Percentiles rank a stretch among this genome's conserved stretches.
These are phyloP conservation scores for Lasioglossum pauxillum DNA, from an alignment of 2,888 invertebrate species.

Conservation along the genomic window DNA sequence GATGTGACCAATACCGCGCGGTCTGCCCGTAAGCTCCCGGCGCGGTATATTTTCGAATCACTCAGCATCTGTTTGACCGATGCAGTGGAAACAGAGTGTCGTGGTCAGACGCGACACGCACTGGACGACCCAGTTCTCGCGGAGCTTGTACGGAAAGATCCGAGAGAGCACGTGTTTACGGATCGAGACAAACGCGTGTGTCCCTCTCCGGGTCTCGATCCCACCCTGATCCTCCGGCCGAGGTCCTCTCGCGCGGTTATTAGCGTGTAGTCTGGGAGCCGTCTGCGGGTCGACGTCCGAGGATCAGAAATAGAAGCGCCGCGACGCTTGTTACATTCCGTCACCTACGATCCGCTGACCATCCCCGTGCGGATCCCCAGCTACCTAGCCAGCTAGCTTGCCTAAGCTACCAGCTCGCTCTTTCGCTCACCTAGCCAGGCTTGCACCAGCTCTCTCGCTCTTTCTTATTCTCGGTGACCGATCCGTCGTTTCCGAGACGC, in stretches of 20 bases:
- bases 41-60: slow-evolving; percentile 37
- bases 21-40: background rate
- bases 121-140: slow-evolving; percentile 53
- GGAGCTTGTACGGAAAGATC: slow-evolving; percentile 36
- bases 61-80: slow-evolving; percentile 22
- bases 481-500: slow-evolving; percentile 7
- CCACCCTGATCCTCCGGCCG: slow-evolving; percentile 23
- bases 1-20: slow-evolving; percentile 1
- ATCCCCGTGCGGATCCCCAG: slow-evolving; percentile 24
- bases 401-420: background rate
- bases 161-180: slow-evolving; percentile 51
- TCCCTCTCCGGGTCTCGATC: background rate
- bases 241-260: slow-evolving; percentile 61
- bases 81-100: slow-evolving; percentile 21
- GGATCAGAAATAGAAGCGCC: slow-evolving; percentile 81
- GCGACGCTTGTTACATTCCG: slow-evolving; percentile 78
- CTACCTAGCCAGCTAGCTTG: background rate
- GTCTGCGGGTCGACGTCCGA: slow-evolving; percentile 84
- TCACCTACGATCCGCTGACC: slow-evolving; percentile 76
- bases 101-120: slow-evolving; percentile 19
- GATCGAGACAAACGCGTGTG: slow-evolving; percentile 19
- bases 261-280: slow-evolving; percentile 81
- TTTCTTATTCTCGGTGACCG: background rate
- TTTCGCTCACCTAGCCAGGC: background rate
- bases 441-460: background rate